Evolutionary conservation across 2,888 invertebrate species (phyloP).

Genomic region (Geotrupes spiniger): DNA sequence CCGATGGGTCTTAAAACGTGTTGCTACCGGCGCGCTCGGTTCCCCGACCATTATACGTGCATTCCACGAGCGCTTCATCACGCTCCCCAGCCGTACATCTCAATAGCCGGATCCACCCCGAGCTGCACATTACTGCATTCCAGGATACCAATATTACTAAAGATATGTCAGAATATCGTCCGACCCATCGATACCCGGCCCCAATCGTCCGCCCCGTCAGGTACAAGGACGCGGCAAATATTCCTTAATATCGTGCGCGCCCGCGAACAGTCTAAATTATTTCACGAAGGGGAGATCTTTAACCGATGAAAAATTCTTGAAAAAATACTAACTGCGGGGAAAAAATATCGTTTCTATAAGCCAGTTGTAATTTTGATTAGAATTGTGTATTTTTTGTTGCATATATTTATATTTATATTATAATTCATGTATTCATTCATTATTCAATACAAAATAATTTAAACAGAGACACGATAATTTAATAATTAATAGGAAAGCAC

Average conservation of each 20-base stretch:
- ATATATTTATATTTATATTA: too few species aligned
- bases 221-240: conserved; percentile 29
- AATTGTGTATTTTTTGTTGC: too few species aligned
- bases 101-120: conserved; percentile 32
- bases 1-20: conserved; percentile 1
- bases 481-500: too few species aligned
- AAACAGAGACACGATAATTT: too few species aligned
- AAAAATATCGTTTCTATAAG: too few species aligned
- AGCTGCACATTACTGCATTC: conserved; percentile 49
- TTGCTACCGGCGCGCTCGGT: conserved; percentile 2
- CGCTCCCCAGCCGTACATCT: conserved; percentile 28
- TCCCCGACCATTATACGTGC: conserved; percentile 34
- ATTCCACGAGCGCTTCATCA: conserved; percentile 34
- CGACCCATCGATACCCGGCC: conserved; percentile 10
- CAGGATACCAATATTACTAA: conserved; percentile 47
- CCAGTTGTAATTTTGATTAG: too few species aligned
- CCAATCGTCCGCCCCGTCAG: conserved; percentile 21
- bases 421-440: too few species aligned
- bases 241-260: conserved; percentile 22
- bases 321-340: too few species aligned
- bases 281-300: background rate
- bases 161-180: conserved; percentile 33
- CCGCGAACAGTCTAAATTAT: conserved; percentile 12
- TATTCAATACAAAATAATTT: too few species aligned
- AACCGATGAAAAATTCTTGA: too few species aligned